A percentile compares a stretch with the other conserved stretches of the same genome.
These are phyloP conservation scores for Beris morrisii DNA, from an alignment of 2,888 invertebrate genomes.

Conservation along the genomic window DNA sequence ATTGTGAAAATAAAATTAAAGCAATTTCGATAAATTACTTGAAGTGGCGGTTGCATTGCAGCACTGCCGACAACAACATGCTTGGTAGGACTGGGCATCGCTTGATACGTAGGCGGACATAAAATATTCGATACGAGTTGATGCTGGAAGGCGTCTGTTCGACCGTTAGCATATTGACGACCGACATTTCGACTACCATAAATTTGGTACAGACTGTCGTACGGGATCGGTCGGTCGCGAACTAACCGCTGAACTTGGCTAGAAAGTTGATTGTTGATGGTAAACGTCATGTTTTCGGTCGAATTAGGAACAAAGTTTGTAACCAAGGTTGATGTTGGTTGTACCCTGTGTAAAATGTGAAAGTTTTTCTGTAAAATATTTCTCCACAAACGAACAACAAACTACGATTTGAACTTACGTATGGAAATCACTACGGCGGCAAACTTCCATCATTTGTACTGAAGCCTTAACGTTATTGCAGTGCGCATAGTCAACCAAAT, in stretches of 20 bases:
- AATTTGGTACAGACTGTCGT: slow-evolving; percentile 68
- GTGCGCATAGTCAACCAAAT: slow-evolving; percentile 93
- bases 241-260: slow-evolving; percentile 73
- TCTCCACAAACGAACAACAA: background rate
- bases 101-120: slow-evolving; percentile 87
- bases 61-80: slow-evolving; percentile 60
- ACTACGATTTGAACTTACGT: slow-evolving; percentile 47
- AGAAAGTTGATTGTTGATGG: slow-evolving; percentile 87
- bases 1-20: slow-evolving; percentile 21
- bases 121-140: slow-evolving; percentile 92
- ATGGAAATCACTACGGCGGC: slow-evolving; percentile 60
- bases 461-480: slow-evolving; percentile 96
- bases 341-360: slow-evolving; percentile 46
- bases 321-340: slow-evolving; percentile 65
- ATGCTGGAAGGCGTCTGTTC: slow-evolving; percentile 85
- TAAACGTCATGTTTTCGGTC: slow-evolving; percentile 84
- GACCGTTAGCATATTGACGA: slow-evolving; percentile 67
- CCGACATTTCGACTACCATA: slow-evolving; percentile 70
- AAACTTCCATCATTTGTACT: slow-evolving; percentile 96
- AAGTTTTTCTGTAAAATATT: slow-evolving; percentile 3
- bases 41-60: slow-evolving; percentile 57
- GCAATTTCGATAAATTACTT: slow-evolving; percentile 45
- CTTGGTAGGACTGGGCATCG: slow-evolving; percentile 68
- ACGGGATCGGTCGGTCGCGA: slow-evolving; percentile 72
- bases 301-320: slow-evolving; percentile 77